phyloP scores from a whole-genome alignment of 2,113 vertebrate genomes.

The Centropristis striata region DNA sequence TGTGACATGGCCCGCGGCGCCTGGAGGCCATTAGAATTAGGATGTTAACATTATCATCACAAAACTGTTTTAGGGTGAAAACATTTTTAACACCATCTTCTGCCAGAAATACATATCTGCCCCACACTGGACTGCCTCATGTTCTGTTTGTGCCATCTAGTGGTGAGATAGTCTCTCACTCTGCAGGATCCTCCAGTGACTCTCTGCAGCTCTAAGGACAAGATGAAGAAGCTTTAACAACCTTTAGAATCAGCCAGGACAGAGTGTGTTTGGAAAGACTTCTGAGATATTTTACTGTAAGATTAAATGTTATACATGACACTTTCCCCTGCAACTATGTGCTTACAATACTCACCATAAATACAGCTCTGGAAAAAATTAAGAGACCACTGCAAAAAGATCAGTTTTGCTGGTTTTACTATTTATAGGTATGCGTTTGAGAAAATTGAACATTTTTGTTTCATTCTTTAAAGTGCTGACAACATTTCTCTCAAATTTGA shows the following conservation, averaged over 20 bases:
- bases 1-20: constrained; percentile 17
- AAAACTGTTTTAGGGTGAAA: constrained; percentile 36
- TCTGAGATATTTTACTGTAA: too few species aligned
- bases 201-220: not conserved
- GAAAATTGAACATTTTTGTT: too few species aligned
- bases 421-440: too few species aligned
- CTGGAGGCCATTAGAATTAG: constrained; percentile 25
- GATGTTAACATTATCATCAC: constrained; percentile 51
- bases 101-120: constrained; percentile 1
- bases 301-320: too few species aligned
- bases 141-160: constrained; percentile 74
- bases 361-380: too few species aligned
- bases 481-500: too few species aligned
- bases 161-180: constrained; percentile 29
- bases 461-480: too few species aligned
- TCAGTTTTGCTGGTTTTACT: too few species aligned
- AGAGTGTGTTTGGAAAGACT: not conserved
- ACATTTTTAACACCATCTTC: constrained; percentile 22
- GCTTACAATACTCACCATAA: too few species aligned
- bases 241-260: not conserved
- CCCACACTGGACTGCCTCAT: not conserved
- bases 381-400: too few species aligned
- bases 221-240: not conserved
- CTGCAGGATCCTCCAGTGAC: too few species aligned
- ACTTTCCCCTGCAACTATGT: too few species aligned